Percentiles rank a stretch among this genome's conserved stretches.
Conservation (phyloP, 2,888 invertebrate genomes). For the Odontocolon sp. region DNA sequence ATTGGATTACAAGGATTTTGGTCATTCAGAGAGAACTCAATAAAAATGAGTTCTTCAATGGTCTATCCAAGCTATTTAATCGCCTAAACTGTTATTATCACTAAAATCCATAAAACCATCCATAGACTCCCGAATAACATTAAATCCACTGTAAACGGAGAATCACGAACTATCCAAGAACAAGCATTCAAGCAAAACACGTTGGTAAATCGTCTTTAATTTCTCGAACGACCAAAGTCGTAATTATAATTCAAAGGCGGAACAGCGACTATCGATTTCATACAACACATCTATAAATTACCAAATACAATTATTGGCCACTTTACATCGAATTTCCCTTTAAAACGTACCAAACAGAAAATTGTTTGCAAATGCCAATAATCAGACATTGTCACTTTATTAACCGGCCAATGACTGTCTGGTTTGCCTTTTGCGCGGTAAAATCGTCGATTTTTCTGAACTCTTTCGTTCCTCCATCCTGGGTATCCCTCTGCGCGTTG, state of each 20-base stretch:
- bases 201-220: conserved; percentile 52
- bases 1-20: no score
- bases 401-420: no score
- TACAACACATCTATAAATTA: no score
- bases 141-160: conserved; percentile 22
- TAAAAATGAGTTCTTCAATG: no score
- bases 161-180: conserved; percentile 1
- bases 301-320: no score
- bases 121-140: background rate
- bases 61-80: conserved; percentile 21
- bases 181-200: conserved; percentile 46
- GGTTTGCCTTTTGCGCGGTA: no score
- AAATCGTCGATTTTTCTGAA: conserved; percentile 1
- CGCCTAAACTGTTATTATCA: conserved; percentile 33
- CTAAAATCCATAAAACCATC: background rate
- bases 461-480: background rate
- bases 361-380: no score
- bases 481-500: conserved; percentile 34
- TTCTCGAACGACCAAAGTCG: conserved; percentile 52
- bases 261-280: conserved; percentile 10
- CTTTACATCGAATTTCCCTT: no score
- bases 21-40: no score
- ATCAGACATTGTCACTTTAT: no score
- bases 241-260: conserved; percentile 58
- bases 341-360: no score